Conservation (phyloP, 2,113 vertebrate genomes). For the Fulica atra region DNA sequence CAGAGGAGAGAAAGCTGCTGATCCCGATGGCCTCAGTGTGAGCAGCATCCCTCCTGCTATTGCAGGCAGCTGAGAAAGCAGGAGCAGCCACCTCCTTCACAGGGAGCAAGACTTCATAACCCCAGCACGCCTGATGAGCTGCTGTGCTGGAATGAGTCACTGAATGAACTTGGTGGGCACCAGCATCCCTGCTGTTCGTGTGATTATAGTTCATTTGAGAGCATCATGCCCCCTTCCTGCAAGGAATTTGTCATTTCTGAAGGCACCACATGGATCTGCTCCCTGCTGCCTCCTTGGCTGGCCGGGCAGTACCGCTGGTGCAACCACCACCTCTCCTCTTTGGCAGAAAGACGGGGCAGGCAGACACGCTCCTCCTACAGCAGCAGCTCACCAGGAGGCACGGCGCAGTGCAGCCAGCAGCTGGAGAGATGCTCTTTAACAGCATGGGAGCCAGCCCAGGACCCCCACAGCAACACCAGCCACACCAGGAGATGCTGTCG, state of each 20-base stretch:
- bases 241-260: not conserved
- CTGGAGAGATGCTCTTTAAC: rapidly evolving
- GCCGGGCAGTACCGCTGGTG: rapidly evolving
- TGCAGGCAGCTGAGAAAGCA: not conserved
- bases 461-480: not conserved
- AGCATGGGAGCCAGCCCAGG: not conserved
- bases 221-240: not conserved
- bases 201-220: not conserved
- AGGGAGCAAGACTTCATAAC: not conserved
- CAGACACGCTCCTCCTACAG: not conserved
- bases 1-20: not conserved
- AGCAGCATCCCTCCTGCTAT: not conserved
- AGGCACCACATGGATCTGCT: not conserved
- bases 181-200: not conserved
- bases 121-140: not conserved
- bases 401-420: rapidly evolving
- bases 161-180: not conserved
- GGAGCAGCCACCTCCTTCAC: not conserved
- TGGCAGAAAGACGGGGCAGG: not conserved
- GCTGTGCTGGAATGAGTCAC: not conserved
- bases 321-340: not conserved
- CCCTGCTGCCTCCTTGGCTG: rapidly evolving
- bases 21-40: not conserved
- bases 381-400: not conserved
- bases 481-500: rapidly evolving